Evolutionary conservation across 2,113 vertebrate genomes (phyloP), one percentile per base, ranked within the genome.

Genomic region (Dipodomys ordii): DNA sequence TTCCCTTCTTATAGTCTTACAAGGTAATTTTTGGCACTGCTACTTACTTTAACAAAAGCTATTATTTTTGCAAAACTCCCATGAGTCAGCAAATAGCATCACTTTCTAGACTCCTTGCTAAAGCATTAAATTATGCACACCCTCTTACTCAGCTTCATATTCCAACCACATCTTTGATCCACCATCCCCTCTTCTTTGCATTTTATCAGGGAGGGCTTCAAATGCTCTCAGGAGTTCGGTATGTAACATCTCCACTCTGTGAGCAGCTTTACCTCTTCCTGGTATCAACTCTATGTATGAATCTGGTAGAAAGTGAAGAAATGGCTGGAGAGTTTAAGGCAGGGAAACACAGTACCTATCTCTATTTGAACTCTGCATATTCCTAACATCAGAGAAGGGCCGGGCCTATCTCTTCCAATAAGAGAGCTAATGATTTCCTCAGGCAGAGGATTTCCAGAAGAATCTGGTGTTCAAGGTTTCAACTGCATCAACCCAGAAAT

Each of bases 21-120:
- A 73, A 68, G 90, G 71, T 23, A 74, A 72, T 68, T 92, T 69
- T 82, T 83, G 83, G 57, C 73, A 96, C 69, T 15, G 79, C 71
- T 82, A n/a, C 16, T 79, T 86, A 65, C 76, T 93, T 74, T 94
- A 84, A 81, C 77, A 62, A 92, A 84, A 32, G 9, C 15, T 60
- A 25, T 64, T 79, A 82, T 23, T 90, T 85, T 93, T 57, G 67
- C n/a, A 32, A 64, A 79, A 76, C 49, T 27, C 87, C 39, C 44
- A 16, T 49, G 73, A 62, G 27, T 88, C 67, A 93, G 72, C 22
- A 81, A 73, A 62, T 35, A 73, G 32, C 15, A n/a, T 76, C 15
- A 30, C 74, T 80, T 81, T 72, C 76, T 82, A 91, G 71, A 39
- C 13, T 10, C 5, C 22, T 92, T 39, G 80, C 60, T 72, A 87